A percentile compares a stretch with the other conserved stretches of the same genome.
Evolutionary conservation across 2,113 vertebrate genomes (phyloP).

Genomic region (Melanerpes formicivorus): DNA sequence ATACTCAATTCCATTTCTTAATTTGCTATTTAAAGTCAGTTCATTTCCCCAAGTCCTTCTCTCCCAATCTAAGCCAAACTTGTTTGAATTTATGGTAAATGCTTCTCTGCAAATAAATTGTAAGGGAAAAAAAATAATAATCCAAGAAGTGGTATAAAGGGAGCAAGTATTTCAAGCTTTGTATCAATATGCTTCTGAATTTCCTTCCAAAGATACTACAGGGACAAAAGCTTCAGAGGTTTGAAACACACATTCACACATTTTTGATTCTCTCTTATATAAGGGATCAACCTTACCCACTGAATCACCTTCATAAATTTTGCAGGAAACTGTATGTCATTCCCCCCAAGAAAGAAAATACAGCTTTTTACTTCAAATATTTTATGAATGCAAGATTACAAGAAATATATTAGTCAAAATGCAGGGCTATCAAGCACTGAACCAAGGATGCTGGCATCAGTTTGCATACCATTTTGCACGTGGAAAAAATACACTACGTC

Average conservation of each 20-base stretch:
- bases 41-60: not conserved
- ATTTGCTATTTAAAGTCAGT: slow-evolving; percentile 51
- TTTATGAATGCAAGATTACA: slow-evolving; percentile 71
- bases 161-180: slow-evolving; percentile 51
- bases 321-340: not conserved
- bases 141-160: not conserved
- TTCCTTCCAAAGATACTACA: slow-evolving; percentile 42
- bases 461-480: slow-evolving; percentile 52
- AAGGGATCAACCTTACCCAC: not conserved
- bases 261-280: not conserved
- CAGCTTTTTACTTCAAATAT: slow-evolving; percentile 71
- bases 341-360: slow-evolving; percentile 58
- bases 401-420: slow-evolving; percentile 62
- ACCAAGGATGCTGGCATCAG: slow-evolving; percentile 58
- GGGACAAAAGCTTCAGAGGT: slow-evolving; percentile 44
- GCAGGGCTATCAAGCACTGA: slow-evolving; percentile 63
- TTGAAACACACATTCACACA: slow-evolving; percentile 16
- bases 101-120: slow-evolving; percentile 25
- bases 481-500: slow-evolving; percentile 33
- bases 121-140: not conserved
- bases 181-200: slow-evolving; percentile 38
- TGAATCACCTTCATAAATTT: not conserved
- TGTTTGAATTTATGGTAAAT: slow-evolving; percentile 36
- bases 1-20: not conserved
- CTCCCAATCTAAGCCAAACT: slow-evolving; percentile 23